Conservation (phyloP, 2,797 vertebrate genomes). For the Podargus strigoides region DNA sequence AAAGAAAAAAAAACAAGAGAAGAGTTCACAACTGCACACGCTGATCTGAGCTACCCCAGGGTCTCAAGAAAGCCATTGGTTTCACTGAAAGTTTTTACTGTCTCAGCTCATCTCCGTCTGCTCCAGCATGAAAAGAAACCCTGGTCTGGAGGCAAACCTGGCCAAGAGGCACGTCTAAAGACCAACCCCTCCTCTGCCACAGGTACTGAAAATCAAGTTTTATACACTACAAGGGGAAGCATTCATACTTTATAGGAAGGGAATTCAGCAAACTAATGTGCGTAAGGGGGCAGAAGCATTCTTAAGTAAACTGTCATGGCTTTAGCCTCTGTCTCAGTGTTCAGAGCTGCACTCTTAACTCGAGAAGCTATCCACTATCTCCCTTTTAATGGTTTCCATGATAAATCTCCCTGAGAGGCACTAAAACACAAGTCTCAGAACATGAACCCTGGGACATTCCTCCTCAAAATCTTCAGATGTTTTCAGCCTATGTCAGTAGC, state of each 20-base stretch:
- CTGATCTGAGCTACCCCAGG: accelerated
- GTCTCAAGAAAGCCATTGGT: background rate
- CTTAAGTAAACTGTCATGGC: background rate
- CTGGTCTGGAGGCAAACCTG: background rate
- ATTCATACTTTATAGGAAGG: accelerated
- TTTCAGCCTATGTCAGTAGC: accelerated
- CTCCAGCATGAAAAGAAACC: background rate
- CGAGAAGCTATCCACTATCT: background rate
- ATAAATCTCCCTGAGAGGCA: background rate
- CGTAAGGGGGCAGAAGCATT: background rate
- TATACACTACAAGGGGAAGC: background rate
- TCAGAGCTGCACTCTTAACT: background rate
- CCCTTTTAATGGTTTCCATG: background rate
- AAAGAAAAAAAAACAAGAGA: background rate
- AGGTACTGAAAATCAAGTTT: background rate
- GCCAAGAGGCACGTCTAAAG: background rate
- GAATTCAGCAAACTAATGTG: background rate
- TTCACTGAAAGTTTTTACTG: accelerated
- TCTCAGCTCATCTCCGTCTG: background rate
- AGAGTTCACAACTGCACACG: background rate
- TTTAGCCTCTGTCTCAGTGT: background rate
- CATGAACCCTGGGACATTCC: background rate
- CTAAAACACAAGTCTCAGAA: background rate
- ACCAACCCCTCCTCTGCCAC: background rate
- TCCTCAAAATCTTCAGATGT: background rate